A percentile compares a stretch with the other conserved stretches of the same genome.
phyloP scores from a whole-genome alignment of 2,113 vertebrate species.

The Leptodactylus fuscus region DNA sequence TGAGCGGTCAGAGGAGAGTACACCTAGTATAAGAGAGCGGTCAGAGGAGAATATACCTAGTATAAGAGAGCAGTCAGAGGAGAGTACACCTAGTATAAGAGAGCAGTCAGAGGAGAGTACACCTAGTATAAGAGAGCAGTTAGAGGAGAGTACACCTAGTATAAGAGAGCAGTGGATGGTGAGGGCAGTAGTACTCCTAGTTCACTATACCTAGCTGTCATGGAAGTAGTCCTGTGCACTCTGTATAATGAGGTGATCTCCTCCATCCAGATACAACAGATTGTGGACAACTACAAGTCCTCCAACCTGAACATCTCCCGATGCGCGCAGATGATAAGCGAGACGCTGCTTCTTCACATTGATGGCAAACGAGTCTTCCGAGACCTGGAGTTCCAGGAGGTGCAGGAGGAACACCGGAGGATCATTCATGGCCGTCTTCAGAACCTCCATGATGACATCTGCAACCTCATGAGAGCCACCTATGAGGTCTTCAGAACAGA shows the following conservation, averaged over 20 bases:
- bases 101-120: not conserved
- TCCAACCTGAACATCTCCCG: conserved; percentile 75
- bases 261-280: conserved; percentile 70
- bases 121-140: not conserved
- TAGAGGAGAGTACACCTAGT: not conserved
- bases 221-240: not conserved
- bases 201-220: not conserved
- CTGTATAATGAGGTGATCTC: not conserved
- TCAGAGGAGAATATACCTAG: no score
- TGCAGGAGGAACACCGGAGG: conserved; percentile 75
- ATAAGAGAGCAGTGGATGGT: not conserved
- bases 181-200: not conserved
- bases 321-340: conserved; percentile 78
- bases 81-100: not conserved
- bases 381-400: conserved; percentile 81
- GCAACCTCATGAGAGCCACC: conserved; percentile 74
- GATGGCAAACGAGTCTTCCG: conserved; percentile 79
- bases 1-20: not conserved
- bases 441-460: conserved; percentile 73
- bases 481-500: conserved; percentile 80
- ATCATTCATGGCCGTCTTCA: conserved; percentile 70
- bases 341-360: conserved; percentile 77
- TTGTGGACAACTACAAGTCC: conserved; percentile 81
- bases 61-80: not conserved
- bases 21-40: not conserved